Evolutionary conservation across 2,888 invertebrate species (phyloP), one percentile per base, ranked within the genome.

Genomic region (Luperina nickerlii): DNA sequence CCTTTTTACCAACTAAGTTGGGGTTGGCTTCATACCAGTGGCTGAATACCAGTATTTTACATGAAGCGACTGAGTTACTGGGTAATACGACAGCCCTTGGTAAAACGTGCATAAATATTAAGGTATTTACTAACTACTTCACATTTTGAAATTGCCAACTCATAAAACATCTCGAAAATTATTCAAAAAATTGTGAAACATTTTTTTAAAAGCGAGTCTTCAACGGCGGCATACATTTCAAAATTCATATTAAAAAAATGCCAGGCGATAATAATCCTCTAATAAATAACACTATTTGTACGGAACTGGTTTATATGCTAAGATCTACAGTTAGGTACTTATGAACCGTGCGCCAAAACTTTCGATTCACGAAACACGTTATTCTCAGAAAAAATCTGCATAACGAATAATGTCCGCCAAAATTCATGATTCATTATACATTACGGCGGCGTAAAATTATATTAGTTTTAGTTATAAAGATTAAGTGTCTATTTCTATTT

Each of bases 341-440:
- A 71, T n/a, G 70, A 54, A 67, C 63, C 32, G 5, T n/a, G 42
- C 15, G 66, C 15, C 54, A 74, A 79, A 74, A 84, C 84, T 84
- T 84, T 84, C 76, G 24, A 84, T 60, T 76, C 51, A n/a, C 45
- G 27, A 80, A 51, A 74, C 70, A 71, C 27, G 68, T 67, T 73
- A 63, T 45, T 48, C n/a, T 65, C 75, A 63, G 79, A 62, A 68
- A 66, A 57, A 68, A 69, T 51, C 32, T 74, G 27, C 66, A 70
- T 45, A 72, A 11, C 27, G 18, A 68, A 75, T 75, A 60, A 62
- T 72, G 38, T 74, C 27, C 45, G 54, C 32, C 27, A 76, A 74
- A 63, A 73, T 54, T 60, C 32, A 27, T 63, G 48, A 74, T 71
- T 70, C 24, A 63, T 78, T 82, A 38, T 9, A 65, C 79, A 57